A percentile compares a stretch with the other conserved stretches of the same genome.
Conservation (phyloP, 92 coral and sea anemone genomes). For the Epizoanthus ramosus region DNA sequence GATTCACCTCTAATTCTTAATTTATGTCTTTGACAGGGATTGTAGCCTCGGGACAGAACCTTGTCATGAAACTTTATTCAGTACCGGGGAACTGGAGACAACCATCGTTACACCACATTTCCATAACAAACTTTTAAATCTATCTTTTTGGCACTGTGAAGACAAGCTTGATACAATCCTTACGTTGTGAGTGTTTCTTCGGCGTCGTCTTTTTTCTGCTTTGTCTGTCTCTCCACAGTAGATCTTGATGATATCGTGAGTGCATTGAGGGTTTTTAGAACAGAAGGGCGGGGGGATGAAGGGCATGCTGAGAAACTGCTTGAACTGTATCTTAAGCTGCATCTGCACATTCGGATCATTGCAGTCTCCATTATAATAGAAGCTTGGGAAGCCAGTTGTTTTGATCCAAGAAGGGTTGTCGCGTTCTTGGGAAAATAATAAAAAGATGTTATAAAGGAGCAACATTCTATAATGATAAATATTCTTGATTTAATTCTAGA, state of each 20-base stretch:
- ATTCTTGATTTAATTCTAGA: too few species aligned
- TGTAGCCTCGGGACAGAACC: too few species aligned
- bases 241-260: conserved; percentile 35
- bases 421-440: conserved; percentile 48
- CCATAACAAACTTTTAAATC: too few species aligned
- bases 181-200: conserved; percentile 60
- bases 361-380: conserved; percentile 75
- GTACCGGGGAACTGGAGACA: too few species aligned
- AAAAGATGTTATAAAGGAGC: neutral
- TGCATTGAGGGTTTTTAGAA: conserved; percentile 39
- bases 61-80: too few species aligned
- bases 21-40: too few species aligned
- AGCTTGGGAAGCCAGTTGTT: conserved; percentile 30
- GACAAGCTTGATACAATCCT: too few species aligned
- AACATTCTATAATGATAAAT: neutral
- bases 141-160: too few species aligned
- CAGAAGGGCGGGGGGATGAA: conserved; percentile 65
- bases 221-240: conserved; percentile 69
- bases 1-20: too few species aligned
- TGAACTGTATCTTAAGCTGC: conserved; percentile 44
- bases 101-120: too few species aligned
- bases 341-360: conserved; percentile 66
- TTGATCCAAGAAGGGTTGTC: conserved; percentile 51
- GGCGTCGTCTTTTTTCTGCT: conserved; percentile 52
- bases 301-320: conserved; percentile 17